Evolutionary conservation across 2,888 invertebrate genomes (phyloP).

Genomic region (Brassicogethes aeneus): DNA sequence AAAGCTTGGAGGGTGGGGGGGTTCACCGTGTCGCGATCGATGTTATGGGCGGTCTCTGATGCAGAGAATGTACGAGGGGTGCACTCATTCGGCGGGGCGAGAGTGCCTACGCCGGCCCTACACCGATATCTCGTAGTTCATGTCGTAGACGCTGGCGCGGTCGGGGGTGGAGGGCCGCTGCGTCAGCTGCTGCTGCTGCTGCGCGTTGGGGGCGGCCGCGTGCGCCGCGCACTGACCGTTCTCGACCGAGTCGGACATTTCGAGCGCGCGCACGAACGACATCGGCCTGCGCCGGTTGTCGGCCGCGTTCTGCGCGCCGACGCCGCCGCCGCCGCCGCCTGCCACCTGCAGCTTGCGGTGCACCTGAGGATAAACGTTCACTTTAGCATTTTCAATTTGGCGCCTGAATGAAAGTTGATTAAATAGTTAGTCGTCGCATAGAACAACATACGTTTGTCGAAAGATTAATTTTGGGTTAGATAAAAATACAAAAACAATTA

Average conservation of each 20-base stretch:
- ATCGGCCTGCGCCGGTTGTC: slow-evolving; percentile 62
- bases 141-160: slow-evolving; percentile 85
- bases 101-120: slow-evolving; percentile 52
- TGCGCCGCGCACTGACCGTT: slow-evolving; percentile 43
- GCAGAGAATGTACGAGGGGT: slow-evolving; percentile 34
- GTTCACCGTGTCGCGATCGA: not conserved
- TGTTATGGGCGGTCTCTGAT: slow-evolving; percentile 29
- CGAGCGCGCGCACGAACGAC: slow-evolving; percentile 81
- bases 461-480: too few relatives aligned
- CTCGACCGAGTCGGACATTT: slow-evolving; percentile 84
- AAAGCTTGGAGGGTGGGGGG: not conserved
- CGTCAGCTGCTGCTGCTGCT: slow-evolving; percentile 31
- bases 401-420: too few relatives aligned
- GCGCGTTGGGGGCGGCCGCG: slow-evolving; percentile 19
- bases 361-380: too few relatives aligned
- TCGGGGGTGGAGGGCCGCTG: slow-evolving; percentile 57
- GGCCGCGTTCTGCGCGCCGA: slow-evolving; percentile 26
- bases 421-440: too few relatives aligned
- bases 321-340: slow-evolving; percentile 30
- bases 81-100: slow-evolving; percentile 36
- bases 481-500: too few relatives aligned
- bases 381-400: too few relatives aligned
- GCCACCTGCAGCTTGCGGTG: slow-evolving; percentile 41
- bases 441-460: too few relatives aligned
- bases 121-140: slow-evolving; percentile 93